Percentiles rank a stretch among this genome's conserved stretches.
These are phyloP conservation scores for human (Homo sapiens) DNA, from an alignment of 2,113 vertebrate species.

Conservation along the genomic window GRCh38 chr2:68586501-68587000, in stretches of 20 bases:
- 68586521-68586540: neutral
- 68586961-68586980: neutral
- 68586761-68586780: neutral
- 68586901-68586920: neutral
- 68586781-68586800: neutral
- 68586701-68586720: neutral
- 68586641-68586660: constrained; percentile 3
- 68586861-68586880: neutral
- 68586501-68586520: neutral
- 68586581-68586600: neutral
- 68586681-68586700: neutral
- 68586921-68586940: neutral
- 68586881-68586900: neutral
- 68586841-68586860: neutral
- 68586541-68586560: neutral
- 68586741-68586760: neutral
- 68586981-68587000: neutral
- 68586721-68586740: neutral
- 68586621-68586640: neutral
- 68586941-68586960: neutral
- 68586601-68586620: neutral
- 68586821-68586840: neutral
- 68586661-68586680: neutral
- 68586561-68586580: neutral
- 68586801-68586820: neutral